Evolutionary conservation across 2,888 invertebrate genomes (phyloP).

Genomic region (Oligia latruncula): DNA sequence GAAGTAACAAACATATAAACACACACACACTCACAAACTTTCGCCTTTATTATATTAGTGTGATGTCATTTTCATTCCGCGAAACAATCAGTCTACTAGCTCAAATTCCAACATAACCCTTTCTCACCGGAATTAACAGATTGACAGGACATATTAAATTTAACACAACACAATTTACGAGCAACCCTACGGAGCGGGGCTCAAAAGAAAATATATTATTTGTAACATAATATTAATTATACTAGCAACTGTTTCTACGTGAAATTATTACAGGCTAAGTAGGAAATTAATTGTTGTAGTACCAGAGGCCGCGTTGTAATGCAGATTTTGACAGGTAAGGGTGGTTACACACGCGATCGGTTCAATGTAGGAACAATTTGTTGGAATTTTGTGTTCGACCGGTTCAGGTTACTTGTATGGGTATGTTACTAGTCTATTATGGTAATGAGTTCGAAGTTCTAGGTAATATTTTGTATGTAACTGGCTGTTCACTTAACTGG

Average conservation of each 20-base stretch:
- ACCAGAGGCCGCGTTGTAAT: constrained; percentile 61
- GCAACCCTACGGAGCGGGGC: constrained; percentile 66
- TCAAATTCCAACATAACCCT: constrained; percentile 3
- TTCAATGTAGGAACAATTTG: constrained; percentile 50
- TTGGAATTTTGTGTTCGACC: constrained; percentile 47
- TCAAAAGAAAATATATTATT: constrained; percentile 73
- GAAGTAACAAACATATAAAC: too few relatives aligned
- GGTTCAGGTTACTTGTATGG: constrained; percentile 36
- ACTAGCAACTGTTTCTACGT: constrained; percentile 68
- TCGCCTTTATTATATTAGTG: too few relatives aligned
- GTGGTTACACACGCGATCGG: constrained; percentile 53
- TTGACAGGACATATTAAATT: constrained; percentile 67
- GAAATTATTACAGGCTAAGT: constrained; percentile 69
- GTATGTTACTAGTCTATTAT: constrained; percentile 53
- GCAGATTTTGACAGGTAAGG: constrained; percentile 68
- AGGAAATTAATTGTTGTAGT: constrained; percentile 71
- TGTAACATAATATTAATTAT: constrained; percentile 74
- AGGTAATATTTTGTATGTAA: constrained; percentile 37
- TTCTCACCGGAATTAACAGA: constrained; percentile 48
- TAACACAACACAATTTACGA: constrained; percentile 65
- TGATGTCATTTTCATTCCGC: not conserved
- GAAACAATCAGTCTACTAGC: not conserved
- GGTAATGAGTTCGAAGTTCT: constrained; percentile 38
- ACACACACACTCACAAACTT: too few relatives aligned
- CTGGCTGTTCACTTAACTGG: constrained; percentile 16